Evolutionary conservation across 1,140 invertebrate genomes (phyloP), one percentile per base, ranked within the genome.

Genomic region (Riptortus pedestris): DNA sequence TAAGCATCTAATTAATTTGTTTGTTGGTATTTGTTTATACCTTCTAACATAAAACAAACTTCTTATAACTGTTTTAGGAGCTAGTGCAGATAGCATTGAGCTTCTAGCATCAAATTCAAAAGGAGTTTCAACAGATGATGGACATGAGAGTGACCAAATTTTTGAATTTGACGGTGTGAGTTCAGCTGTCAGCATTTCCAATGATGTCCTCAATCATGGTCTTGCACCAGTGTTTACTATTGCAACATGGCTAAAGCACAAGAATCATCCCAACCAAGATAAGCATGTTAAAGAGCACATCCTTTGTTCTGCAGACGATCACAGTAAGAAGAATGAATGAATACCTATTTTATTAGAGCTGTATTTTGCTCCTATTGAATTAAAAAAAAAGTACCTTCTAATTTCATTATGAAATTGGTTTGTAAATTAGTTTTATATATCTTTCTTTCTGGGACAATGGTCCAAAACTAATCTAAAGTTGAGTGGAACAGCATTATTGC

Each of bases 281-380:
- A 91, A 92, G 68, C 90, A 93, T 70, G 79, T 85, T 27, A 97
- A 97, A 75, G 94, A 98, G 73, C 93, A 97, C 71, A 86, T 98
- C 66, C 74, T 98, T 20, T 98, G 95, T 75, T 90, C 89, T 71
- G 92, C 93, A 55, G 95, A 98, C 79, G 93, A 96, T 74, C 93
- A 96, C 71, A 93, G 91, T 93, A 72, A 85, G 88, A n/a, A n/a
- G n/a, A n/a, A n/a, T n/a, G n/a, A n/a, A n/a, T n/a, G n/a, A n/a
- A n/a, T n/a, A n/a, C n/a, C n/a, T 27, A 20, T 26, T 58, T 26
- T 16, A 11, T 43, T 11, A 11, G 9, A 43, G 38, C n/a, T n/a
- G n/a, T n/a, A n/a, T n/a, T n/a, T n/a, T n/a, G n/a, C n/a, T n/a
- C n/a, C n/a, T n/a, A n/a, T n/a, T n/a, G n/a, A n/a, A n/a, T n/a